Evolutionary conservation across 2,113 vertebrate species (phyloP).

Genomic region (Grammomys dolichurus): DNA sequence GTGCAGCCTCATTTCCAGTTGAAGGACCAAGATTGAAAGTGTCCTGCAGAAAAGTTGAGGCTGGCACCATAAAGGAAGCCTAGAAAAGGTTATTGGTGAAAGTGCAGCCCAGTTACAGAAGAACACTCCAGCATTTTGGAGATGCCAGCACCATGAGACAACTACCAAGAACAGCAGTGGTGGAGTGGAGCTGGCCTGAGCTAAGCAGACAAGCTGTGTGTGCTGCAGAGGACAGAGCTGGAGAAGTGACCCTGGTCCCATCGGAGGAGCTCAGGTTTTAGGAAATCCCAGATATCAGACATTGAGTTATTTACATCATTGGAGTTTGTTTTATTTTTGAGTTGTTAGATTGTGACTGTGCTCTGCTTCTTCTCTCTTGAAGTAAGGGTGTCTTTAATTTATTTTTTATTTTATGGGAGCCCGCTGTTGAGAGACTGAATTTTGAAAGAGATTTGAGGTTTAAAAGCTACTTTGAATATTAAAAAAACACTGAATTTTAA

Average conservation of each 20-base stretch:
- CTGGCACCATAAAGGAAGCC: not conserved
- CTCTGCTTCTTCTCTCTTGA: not conserved
- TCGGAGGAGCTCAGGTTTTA: not conserved
- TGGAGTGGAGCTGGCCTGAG: not conserved
- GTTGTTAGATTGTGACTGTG: not conserved
- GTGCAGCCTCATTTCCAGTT: not conserved
- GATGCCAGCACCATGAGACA: not conserved
- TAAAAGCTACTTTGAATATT: not conserved
- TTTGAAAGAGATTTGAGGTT: not conserved
- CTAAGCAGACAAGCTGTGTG: not conserved
- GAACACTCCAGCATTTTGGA: not conserved
- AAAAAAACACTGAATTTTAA: not conserved
- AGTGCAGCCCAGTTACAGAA: not conserved
- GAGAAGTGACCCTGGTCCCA: not conserved
- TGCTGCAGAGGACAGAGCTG: not conserved
- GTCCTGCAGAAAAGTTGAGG: not conserved
- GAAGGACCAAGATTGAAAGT: not conserved
- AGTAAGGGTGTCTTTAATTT: not conserved
- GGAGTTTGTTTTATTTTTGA: not conserved
- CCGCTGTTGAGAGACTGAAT: not conserved
- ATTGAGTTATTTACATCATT: not conserved
- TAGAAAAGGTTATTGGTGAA: not conserved
- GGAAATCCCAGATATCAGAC: not conserved
- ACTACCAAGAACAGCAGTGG: not conserved
- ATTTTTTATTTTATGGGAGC: not conserved